Evolutionary conservation across 2,888 invertebrate species (phyloP).

Genomic region (Dynastes tityus): DNA sequence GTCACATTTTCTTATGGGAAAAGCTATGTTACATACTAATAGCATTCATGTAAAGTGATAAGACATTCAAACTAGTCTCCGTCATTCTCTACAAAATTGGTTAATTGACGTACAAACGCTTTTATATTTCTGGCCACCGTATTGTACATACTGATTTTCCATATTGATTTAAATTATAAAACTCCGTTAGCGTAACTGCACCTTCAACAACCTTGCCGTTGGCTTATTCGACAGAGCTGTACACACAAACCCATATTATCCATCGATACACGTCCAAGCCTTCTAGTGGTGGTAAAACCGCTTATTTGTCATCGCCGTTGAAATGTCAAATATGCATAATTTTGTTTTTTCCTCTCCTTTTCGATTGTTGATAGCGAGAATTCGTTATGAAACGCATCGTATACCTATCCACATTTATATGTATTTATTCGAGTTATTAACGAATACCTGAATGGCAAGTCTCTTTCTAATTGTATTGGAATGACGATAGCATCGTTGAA

Average conservation of each 20-base stretch:
- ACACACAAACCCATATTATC: background rate
- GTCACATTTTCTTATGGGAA: too few species aligned
- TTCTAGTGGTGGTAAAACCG: slow-evolving; percentile 23
- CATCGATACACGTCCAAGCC: slow-evolving; percentile 5
- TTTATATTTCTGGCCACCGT: background rate
- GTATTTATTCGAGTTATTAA: slow-evolving; percentile 9
- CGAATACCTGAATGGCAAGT: background rate
- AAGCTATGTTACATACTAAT: too few species aligned
- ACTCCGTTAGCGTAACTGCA: slow-evolving; percentile 18
- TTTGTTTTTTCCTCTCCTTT: slow-evolving; percentile 10
- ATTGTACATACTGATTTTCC: background rate
- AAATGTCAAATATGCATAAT: slow-evolving; percentile 42
- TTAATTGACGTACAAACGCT: background rate
- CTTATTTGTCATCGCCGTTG: slow-evolving; percentile 1
- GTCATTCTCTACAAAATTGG: too few species aligned
- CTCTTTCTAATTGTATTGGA: slow-evolving; percentile 15
- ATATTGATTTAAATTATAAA: slow-evolving; percentile 16
- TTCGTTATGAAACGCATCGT: slow-evolving; percentile 25
- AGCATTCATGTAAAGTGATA: too few species aligned
- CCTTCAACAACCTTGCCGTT: slow-evolving; percentile 42
- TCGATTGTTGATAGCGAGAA: slow-evolving; percentile 20
- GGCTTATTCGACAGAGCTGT: slow-evolving; percentile 4
- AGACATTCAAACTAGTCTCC: too few species aligned
- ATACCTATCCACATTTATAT: background rate
- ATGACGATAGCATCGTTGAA: slow-evolving; percentile 4